Conservation (phyloP, 2,797 vertebrate species). For the Coendou prehensilis region DNA sequence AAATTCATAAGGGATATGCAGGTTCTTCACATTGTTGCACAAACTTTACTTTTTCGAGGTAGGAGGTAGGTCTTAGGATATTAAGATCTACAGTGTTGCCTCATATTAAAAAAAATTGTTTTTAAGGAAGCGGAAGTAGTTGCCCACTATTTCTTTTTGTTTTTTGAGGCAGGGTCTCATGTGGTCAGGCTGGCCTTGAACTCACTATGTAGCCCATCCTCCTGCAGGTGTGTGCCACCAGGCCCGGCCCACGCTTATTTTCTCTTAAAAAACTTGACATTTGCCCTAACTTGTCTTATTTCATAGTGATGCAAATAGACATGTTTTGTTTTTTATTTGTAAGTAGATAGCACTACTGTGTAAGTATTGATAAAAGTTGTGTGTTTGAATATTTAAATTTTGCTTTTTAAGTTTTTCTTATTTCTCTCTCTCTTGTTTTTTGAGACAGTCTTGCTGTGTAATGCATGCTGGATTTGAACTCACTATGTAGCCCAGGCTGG, state of each 20-base stretch:
- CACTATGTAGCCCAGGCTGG: not conserved
- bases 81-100: constrained; percentile 16
- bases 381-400: constrained; percentile 51
- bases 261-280: not conserved
- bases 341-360: not conserved
- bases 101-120: not conserved
- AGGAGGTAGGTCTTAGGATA: not conserved
- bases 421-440: not conserved
- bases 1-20: not conserved
- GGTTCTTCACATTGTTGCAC: not conserved
- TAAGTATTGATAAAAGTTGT: not conserved
- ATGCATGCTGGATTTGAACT: not conserved
- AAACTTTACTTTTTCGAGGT: not conserved
- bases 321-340: not conserved
- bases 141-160: not conserved
- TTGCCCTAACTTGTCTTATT: constrained; percentile 27
- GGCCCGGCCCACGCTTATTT: not conserved
- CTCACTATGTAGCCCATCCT: not conserved
- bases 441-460: not conserved
- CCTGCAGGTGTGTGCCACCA: not conserved
- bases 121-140: not conserved
- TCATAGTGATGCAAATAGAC: not conserved
- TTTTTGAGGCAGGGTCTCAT: not conserved
- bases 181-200: not conserved
- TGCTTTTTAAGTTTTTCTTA: not conserved